phyloP scores from a whole-genome alignment of 2,113 vertebrate species.

The Ondatra zibethicus region DNA sequence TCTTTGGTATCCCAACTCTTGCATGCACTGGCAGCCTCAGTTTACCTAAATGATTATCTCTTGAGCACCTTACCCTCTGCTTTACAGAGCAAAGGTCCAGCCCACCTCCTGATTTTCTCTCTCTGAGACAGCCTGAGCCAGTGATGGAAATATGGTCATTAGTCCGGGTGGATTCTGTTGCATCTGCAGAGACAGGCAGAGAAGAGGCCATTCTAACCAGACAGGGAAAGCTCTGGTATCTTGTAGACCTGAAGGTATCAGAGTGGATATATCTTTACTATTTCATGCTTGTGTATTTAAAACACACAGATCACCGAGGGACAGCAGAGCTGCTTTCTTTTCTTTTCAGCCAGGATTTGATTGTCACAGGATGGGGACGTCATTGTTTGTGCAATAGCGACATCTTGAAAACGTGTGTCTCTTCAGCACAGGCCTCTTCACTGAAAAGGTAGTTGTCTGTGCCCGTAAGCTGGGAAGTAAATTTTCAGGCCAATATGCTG shows the following conservation, averaged over 20 bases:
- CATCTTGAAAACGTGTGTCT: background rate
- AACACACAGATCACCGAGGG: background rate
- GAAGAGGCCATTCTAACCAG: background rate
- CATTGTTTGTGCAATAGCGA: background rate
- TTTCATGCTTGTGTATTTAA: background rate
- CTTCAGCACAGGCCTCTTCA: slow-evolving; percentile 4
- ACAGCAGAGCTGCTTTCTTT: background rate
- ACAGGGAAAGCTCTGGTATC: background rate
- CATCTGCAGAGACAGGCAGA: background rate
- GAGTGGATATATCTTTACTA: background rate
- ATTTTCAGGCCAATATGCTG: background rate
- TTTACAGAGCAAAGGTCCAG: background rate
- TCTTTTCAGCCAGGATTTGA: background rate
- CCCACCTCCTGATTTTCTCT: background rate
- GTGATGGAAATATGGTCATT: background rate
- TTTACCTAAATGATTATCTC: background rate
- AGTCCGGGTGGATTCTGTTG: background rate
- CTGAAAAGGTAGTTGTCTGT: background rate
- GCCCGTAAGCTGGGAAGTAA: background rate
- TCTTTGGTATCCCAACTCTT: background rate
- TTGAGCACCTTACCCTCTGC: background rate
- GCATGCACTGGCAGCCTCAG: background rate
- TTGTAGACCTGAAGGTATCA: background rate
- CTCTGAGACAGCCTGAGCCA: background rate
- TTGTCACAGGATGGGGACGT: background rate